These are phyloP conservation scores for Perognathus longimembris DNA, from an alignment of 2,113 vertebrate genomes.

Conservation along the genomic window DNA sequence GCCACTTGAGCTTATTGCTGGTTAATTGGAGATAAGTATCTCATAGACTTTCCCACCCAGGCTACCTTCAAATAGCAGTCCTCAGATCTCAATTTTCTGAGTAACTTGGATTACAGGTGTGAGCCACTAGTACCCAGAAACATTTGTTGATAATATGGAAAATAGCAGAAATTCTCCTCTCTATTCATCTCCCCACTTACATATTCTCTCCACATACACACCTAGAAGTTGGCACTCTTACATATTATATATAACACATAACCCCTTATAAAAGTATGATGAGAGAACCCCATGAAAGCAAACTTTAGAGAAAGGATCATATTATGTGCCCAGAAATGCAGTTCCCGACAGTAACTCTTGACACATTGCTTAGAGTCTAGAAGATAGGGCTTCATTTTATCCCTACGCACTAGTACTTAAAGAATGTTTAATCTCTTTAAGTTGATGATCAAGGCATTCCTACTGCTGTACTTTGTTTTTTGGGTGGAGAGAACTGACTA, in stretches of 20 bases:
- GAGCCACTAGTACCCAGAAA: no score
- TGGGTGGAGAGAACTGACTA: slow-evolving; percentile 22
- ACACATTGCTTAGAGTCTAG: background rate
- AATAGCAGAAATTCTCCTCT: background rate
- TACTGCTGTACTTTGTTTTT: slow-evolving; percentile 1
- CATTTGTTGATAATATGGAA: no score
- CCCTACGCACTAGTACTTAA: background rate
- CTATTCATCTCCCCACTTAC: background rate
- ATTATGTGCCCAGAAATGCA: slow-evolving; percentile 4
- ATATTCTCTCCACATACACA: no score
- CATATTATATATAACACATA: background rate
- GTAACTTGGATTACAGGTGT: no score
- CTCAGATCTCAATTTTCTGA: no score
- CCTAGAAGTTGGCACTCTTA: background rate
- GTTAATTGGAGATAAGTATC: no score
- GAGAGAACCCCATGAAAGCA: slow-evolving; percentile 10
- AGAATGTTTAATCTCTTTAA: background rate
- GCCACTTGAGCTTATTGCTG: no score
- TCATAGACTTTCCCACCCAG: no score
- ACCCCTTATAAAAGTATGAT: slow-evolving; percentile 21
- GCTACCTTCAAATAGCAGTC: no score
- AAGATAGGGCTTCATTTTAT: background rate
- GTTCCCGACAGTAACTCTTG: background rate
- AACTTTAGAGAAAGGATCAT: background rate
- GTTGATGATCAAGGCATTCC: background rate